These are phyloP conservation scores for Sciurus vulgaris DNA, from an alignment of 2,797 vertebrate genomes.

Conservation along the genomic window DNA sequence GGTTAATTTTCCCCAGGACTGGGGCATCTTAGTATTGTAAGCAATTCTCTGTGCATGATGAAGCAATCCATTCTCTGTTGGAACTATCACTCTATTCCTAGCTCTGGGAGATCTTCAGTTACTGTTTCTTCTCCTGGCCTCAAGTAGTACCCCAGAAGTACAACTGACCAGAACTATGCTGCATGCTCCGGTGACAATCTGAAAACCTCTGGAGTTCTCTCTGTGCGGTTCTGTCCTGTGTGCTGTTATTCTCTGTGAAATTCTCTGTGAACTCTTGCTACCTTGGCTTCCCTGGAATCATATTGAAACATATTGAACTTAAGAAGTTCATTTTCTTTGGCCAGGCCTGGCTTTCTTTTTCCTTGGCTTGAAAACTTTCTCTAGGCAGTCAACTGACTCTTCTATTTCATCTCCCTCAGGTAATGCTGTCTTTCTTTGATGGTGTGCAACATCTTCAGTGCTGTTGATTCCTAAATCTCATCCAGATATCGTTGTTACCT, in stretches of 20 bases:
- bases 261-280: not conserved
- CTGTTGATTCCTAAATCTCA: not conserved
- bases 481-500: not conserved
- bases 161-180: not conserved
- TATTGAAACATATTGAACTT: not conserved
- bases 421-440: not conserved
- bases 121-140: not conserved
- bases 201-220: not conserved
- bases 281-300: not conserved
- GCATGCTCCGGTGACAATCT: not conserved
- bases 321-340: not conserved
- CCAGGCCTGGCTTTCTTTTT: not conserved
- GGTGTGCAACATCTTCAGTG: not conserved
- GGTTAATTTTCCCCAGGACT: not conserved
- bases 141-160: not conserved
- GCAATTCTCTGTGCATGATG: not conserved
- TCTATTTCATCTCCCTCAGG: not conserved
- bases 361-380: not conserved
- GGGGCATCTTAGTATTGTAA: not conserved
- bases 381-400: not conserved
- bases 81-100: not conserved
- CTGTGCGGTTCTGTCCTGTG: not conserved
- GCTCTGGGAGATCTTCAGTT: not conserved
- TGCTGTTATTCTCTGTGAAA: not conserved
- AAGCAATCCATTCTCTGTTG: not conserved